Conservation (phyloP, 2,113 vertebrate species). For the Cnemophilus loriae region DNA sequence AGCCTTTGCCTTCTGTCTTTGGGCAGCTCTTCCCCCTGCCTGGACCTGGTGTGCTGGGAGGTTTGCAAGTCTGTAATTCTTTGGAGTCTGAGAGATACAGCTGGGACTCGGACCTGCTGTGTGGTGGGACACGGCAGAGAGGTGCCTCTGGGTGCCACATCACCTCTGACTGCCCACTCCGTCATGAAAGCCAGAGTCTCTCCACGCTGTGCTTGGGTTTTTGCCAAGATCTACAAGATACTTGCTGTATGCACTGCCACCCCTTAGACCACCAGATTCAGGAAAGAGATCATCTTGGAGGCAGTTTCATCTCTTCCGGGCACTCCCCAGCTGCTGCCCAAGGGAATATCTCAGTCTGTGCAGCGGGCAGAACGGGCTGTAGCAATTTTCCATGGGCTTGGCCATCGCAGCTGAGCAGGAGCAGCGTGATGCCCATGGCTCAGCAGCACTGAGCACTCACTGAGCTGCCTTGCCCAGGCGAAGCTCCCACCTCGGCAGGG, state of each 20-base stretch:
- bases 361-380: background rate
- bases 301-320: background rate
- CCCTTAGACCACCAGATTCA: background rate
- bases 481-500: background rate
- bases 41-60: background rate
- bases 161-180: background rate
- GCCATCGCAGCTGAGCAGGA: background rate
- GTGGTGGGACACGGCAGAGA: rapidly evolving
- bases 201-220: background rate
- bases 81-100: background rate
- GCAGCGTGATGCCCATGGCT: rapidly evolving
- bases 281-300: background rate
- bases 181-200: background rate
- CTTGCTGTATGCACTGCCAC: background rate
- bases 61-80: background rate
- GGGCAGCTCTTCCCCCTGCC: background rate
- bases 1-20: background rate
- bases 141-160: background rate
- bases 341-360: background rate
- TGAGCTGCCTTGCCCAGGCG: background rate
- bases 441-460: background rate
- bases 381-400: background rate
- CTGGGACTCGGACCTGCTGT: background rate
- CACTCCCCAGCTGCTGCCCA: background rate
- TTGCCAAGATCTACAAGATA: background rate